Evolutionary conservation across 2,888 invertebrate genomes (phyloP).

Genomic region (Gryllus longicercus): DNA sequence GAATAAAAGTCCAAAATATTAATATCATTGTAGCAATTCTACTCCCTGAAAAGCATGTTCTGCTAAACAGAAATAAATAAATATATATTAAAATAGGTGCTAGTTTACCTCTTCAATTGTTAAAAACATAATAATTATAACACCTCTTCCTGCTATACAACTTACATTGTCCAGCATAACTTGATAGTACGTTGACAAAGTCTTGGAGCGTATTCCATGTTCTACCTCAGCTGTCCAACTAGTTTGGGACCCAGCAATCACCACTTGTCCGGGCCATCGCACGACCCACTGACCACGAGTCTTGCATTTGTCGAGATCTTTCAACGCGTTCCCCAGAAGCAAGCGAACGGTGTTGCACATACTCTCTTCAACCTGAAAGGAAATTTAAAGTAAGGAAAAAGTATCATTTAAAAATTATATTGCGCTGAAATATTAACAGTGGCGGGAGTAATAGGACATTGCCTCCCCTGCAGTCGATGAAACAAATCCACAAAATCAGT

Average conservation of each 20-base stretch:
- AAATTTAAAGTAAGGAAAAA: too few species aligned
- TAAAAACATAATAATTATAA: neutral
- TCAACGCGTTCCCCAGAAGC: constrained; percentile 51
- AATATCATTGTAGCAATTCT: too few species aligned
- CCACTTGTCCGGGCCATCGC: constrained; percentile 76
- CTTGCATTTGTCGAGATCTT: constrained; percentile 45
- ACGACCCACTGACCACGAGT: constrained; percentile 66
- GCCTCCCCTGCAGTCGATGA: too few species aligned
- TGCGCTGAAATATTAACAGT: too few species aligned
- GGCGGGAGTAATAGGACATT: too few species aligned
- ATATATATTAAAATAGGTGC: neutral
- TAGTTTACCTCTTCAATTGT: neutral
- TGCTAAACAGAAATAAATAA: too few species aligned
- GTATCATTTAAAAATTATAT: too few species aligned
- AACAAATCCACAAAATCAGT: too few species aligned
- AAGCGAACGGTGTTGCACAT: constrained; percentile 62
- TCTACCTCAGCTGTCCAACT: constrained; percentile 74
- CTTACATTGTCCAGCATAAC: constrained; percentile 56
- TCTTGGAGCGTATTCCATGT: constrained; percentile 54
- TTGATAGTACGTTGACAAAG: constrained; percentile 53
- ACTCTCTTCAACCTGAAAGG: constrained; percentile 58
- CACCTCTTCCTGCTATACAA: constrained; percentile 18
- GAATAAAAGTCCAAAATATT: too few species aligned
- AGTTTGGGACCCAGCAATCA: constrained; percentile 70
- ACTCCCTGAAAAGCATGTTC: too few species aligned